Percentiles rank a stretch among this genome's conserved stretches.
Evolutionary conservation across 2,113 vertebrate genomes (phyloP).

Genomic region (Solea solea): DNA sequence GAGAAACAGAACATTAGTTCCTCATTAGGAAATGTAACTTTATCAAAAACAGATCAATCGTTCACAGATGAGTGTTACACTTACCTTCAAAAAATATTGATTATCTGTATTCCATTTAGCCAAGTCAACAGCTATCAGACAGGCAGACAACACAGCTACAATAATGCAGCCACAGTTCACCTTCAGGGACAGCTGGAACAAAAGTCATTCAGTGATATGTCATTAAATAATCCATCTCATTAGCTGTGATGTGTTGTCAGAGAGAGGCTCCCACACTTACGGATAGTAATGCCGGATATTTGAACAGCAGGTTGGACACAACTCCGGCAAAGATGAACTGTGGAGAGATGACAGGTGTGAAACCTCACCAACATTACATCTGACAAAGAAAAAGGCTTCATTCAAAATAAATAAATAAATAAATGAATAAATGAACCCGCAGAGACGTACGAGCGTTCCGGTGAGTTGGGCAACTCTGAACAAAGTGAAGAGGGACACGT

Average conservation of each 20-base stretch:
- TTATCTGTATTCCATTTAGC: rapidly evolving
- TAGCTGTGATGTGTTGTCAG: background rate
- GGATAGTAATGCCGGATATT: conserved; percentile 62
- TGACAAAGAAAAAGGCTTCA: no score
- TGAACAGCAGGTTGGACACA: conserved; percentile 69
- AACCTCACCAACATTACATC: no score
- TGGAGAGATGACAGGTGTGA: conserved; percentile 1
- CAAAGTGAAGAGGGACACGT: conserved; percentile 3
- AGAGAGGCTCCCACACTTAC: conserved; percentile 63
- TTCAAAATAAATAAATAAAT: background rate
- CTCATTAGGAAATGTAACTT: background rate
- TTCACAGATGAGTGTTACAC: background rate
- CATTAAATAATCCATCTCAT: rapidly evolving
- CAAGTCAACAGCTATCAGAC: conserved; percentile 69
- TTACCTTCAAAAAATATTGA: background rate
- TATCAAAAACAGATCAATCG: background rate
- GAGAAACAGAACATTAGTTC: conserved; percentile 31
- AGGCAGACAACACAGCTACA: conserved; percentile 29
- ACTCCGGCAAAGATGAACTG: conserved; percentile 76
- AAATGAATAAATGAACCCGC: background rate
- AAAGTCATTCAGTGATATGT: background rate
- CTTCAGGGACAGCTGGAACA: conserved; percentile 60
- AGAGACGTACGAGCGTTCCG: conserved; percentile 69
- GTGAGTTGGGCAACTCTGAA: conserved; percentile 77
- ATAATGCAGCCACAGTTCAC: conserved; percentile 63